Percentiles rank a stretch among this genome's conserved stretches.
phyloP scores from a whole-genome alignment of 2,797 vertebrate species.

The Molothrus ater region DNA sequence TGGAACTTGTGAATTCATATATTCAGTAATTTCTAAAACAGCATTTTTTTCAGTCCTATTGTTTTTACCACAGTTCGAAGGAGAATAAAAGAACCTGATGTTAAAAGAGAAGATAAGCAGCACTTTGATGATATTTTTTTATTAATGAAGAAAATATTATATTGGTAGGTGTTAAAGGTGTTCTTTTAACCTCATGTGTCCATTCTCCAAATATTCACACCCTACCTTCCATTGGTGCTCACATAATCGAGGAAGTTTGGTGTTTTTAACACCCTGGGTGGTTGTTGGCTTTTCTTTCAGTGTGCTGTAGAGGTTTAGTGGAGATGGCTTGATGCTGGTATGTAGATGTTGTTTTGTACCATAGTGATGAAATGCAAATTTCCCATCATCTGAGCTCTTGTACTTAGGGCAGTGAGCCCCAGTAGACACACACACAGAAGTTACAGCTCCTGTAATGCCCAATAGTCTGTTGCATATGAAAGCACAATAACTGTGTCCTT shows the following conservation, averaged over 20 bases:
- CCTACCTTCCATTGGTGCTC: neutral
- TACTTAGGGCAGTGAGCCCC: neutral
- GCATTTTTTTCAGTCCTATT: neutral
- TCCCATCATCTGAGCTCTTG: neutral
- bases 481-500: neutral
- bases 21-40: neutral
- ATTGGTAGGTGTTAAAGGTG: neutral
- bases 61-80: neutral
- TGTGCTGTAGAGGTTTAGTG: neutral
- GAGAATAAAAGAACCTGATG: neutral
- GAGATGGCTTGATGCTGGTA: neutral
- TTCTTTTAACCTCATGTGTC: neutral
- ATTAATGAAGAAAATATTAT: neutral
- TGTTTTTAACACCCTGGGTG: neutral
- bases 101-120: neutral
- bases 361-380: neutral
- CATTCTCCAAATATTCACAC: neutral
- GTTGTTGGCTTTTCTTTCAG: neutral
- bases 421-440: neutral
- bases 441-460: neutral
- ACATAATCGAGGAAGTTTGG: neutral
- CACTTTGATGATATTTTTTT: neutral
- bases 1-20: neutral
- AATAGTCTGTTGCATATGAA: neutral
- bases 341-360: neutral